Conservation (phyloP, 2,888 invertebrate genomes). For the Apodemia hepburni region DNA sequence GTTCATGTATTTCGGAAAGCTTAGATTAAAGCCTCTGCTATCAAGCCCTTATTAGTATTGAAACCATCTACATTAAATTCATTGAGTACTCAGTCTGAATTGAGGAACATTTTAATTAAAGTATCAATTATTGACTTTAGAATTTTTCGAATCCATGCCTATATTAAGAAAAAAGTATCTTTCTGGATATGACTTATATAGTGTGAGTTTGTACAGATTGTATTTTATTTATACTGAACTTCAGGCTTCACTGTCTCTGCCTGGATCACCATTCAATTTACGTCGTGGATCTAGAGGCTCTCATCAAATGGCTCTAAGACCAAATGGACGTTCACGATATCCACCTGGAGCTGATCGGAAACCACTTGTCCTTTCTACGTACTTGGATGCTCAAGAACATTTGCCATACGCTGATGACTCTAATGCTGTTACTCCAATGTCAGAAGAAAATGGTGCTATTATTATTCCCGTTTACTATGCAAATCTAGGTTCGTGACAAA, state of each 20-base stretch:
- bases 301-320: slow-evolving; percentile 93
- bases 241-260: slow-evolving; percentile 97
- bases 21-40: slow-evolving; percentile 66
- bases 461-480: slow-evolving; percentile 95
- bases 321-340: slow-evolving; percentile 89
- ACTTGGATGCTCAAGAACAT: slow-evolving; percentile 96
- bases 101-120: slow-evolving; percentile 57
- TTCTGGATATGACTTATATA: slow-evolving; percentile 8
- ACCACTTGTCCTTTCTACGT: slow-evolving; percentile 95
- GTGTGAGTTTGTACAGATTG: not conserved
- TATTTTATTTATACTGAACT: slow-evolving; percentile 37
- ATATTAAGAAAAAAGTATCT: not conserved
- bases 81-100: slow-evolving; percentile 58
- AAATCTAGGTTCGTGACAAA: slow-evolving; percentile 83
- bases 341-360: slow-evolving; percentile 94
- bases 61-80: slow-evolving; percentile 29
- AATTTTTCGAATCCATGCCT: slow-evolving; percentile 36
- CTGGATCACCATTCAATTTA: slow-evolving; percentile 97
- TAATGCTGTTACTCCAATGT: slow-evolving; percentile 98
- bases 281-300: slow-evolving; percentile 94
- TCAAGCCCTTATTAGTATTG: slow-evolving; percentile 40
- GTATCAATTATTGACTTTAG: slow-evolving; percentile 29
- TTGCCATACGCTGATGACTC: slow-evolving; percentile 98
- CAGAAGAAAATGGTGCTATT: slow-evolving; percentile 97
- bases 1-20: slow-evolving; percentile 13